Evolutionary conservation across 1,140 invertebrate genomes (phyloP).

Genomic region (Drosophila guanche): DNA sequence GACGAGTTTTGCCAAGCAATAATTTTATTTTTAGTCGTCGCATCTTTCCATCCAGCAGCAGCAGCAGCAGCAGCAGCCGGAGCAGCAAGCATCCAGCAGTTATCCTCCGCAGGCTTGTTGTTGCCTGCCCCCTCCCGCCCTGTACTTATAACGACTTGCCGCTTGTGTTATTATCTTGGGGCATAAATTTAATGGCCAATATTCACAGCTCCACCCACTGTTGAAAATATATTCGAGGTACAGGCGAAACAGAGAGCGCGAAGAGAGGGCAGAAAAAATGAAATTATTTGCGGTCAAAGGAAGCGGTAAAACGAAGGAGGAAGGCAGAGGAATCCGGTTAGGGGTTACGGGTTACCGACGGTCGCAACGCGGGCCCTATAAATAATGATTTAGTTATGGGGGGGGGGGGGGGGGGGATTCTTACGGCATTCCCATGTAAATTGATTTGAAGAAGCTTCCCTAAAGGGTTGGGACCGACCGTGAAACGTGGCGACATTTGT

Average conservation of each 20-base stretch:
- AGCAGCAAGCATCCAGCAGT: too few species aligned
- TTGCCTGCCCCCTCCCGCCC: slow-evolving; percentile 27
- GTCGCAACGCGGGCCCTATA: slow-evolving; percentile 43
- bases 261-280: slow-evolving; percentile 43
- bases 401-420: slow-evolving; percentile 26
- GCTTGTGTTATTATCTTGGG: slow-evolving; percentile 79
- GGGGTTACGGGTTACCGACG: slow-evolving; percentile 27
- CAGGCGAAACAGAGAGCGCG: background rate
- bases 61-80: too few species aligned
- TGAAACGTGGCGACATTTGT: slow-evolving; percentile 47
- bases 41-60: slow-evolving; percentile 27
- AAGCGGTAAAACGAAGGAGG: background rate
- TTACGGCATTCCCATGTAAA: slow-evolving; percentile 41
- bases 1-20: slow-evolving; percentile 74
- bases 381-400: slow-evolving; percentile 68
- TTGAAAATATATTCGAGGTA: slow-evolving; percentile 65
- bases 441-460: slow-evolving; percentile 66
- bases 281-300: slow-evolving; percentile 68
- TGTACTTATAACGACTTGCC: slow-evolving; percentile 76
- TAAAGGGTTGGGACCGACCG: slow-evolving; percentile 10
- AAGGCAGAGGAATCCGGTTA: slow-evolving; percentile 16
- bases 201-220: slow-evolving; percentile 81
- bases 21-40: slow-evolving; percentile 79
- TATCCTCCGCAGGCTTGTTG: slow-evolving; percentile 3
- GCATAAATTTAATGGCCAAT: slow-evolving; percentile 81